These are phyloP conservation scores for Coremacera marginata DNA, from an alignment of 2,888 invertebrate genomes.

Conservation along the genomic window DNA sequence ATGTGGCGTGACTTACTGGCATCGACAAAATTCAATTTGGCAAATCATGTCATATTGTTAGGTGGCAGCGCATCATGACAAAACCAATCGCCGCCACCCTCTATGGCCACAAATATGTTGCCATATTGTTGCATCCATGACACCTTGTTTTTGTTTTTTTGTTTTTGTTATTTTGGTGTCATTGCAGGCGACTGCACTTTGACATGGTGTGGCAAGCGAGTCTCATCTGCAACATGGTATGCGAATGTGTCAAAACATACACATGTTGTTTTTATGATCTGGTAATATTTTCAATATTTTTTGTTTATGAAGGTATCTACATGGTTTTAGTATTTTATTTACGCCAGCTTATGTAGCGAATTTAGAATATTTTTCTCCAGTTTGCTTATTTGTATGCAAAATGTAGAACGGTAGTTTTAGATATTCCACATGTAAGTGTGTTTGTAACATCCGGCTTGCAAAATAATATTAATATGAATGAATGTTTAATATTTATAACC, in stretches of 20 bases:
- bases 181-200: not conserved
- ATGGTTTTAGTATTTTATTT: no score
- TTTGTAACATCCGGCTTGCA: no score
- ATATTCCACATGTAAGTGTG: no score
- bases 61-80: not conserved
- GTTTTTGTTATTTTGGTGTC: not conserved
- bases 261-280: no score
- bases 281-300: no score
- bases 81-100: not conserved
- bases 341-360: no score
- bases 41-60: conserved; percentile 6
- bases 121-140: not conserved
- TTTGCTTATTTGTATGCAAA: no score
- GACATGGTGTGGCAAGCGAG: not conserved
- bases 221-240: not conserved
- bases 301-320: no score
- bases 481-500: no score
- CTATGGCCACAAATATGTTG: not conserved
- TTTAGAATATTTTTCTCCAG: no score
- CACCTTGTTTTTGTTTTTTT: not conserved
- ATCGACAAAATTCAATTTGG: conserved; percentile 16
- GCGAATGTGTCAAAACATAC: not conserved
- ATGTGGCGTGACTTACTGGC: not conserved
- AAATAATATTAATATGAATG: no score
- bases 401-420: no score